phyloP scores from a whole-genome alignment of 2,888 invertebrate species.

The Acronicta leporina region DNA sequence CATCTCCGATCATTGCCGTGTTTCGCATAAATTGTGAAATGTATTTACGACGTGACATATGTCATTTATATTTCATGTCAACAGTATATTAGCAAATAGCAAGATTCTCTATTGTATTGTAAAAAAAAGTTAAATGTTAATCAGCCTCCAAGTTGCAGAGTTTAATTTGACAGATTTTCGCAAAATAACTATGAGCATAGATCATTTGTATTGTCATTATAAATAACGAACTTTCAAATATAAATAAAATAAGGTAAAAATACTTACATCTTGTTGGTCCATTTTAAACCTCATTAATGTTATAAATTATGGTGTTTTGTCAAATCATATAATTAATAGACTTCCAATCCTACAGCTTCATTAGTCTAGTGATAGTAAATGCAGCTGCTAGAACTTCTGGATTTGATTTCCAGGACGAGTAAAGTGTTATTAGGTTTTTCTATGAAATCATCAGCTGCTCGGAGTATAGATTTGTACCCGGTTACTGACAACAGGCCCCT shows the following conservation, averaged over 20 bases:
- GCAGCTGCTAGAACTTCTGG: no score
- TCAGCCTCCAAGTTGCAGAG: conserved; percentile 8
- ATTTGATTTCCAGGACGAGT: no score
- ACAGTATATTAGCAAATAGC: conserved; percentile 12
- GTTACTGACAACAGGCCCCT: no score
- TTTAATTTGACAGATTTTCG: conserved; percentile 5
- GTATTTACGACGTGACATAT: conserved; percentile 10
- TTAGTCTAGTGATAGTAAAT: no score
- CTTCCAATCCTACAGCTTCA: no score
- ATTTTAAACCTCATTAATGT: conserved; percentile 31
- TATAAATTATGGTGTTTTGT: conserved; percentile 26
- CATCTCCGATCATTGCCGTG: conserved; percentile 3
- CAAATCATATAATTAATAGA: no score
- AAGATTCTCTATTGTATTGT: conserved; percentile 2
- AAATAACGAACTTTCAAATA: background rate
- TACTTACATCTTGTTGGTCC: background rate
- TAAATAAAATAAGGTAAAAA: conserved; percentile 10
- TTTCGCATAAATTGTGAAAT: conserved; percentile 22
- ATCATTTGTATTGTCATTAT: background rate
- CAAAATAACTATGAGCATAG: no score
- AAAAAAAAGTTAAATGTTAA: conserved; percentile 11
- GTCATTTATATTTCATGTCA: conserved; percentile 6
- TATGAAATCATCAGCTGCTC: no score
- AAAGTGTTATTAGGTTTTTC: no score
- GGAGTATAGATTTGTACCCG: no score